Evolutionary conservation across 2,113 vertebrate species (phyloP).

Genomic region (Centropus bengalensis): DNA sequence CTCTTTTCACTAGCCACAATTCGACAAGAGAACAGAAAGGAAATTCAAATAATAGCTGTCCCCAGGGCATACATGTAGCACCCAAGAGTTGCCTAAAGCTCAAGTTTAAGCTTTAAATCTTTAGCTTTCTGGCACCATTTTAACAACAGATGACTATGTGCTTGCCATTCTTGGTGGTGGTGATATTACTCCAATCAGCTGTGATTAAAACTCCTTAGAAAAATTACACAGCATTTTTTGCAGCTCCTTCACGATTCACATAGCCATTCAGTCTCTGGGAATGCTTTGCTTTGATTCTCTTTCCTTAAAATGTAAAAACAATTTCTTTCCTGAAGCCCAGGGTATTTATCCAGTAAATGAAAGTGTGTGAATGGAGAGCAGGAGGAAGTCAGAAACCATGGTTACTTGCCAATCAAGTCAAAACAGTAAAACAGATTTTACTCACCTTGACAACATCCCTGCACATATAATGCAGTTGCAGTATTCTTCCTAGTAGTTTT

Average conservation of each 20-base stretch:
- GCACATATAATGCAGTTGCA: background rate
- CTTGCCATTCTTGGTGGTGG: background rate
- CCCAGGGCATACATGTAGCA: background rate
- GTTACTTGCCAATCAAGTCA: slow-evolving; percentile 6
- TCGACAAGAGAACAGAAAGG: background rate
- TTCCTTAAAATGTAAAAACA: background rate
- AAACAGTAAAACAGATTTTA: background rate
- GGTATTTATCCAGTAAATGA: background rate
- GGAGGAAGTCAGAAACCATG: slow-evolving; percentile 13
- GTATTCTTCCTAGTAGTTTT: background rate
- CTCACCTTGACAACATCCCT: background rate
- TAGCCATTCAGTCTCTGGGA: background rate
- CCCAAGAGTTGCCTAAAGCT: background rate
- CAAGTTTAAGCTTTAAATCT: background rate
- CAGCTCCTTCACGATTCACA: background rate
- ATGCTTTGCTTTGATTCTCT: slow-evolving; percentile 7
- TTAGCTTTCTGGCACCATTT: background rate
- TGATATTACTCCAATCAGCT: background rate
- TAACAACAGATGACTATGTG: background rate
- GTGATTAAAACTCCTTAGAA: background rate
- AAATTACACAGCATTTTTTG: background rate
- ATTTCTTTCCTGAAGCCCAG: background rate
- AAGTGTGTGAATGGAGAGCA: background rate
- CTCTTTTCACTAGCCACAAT: background rate
- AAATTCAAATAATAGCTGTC: background rate